Evolutionary conservation across 2,113 vertebrate species (phyloP), one percentile per base, ranked within the genome.

Genomic region (Colaptes auratus): DNA sequence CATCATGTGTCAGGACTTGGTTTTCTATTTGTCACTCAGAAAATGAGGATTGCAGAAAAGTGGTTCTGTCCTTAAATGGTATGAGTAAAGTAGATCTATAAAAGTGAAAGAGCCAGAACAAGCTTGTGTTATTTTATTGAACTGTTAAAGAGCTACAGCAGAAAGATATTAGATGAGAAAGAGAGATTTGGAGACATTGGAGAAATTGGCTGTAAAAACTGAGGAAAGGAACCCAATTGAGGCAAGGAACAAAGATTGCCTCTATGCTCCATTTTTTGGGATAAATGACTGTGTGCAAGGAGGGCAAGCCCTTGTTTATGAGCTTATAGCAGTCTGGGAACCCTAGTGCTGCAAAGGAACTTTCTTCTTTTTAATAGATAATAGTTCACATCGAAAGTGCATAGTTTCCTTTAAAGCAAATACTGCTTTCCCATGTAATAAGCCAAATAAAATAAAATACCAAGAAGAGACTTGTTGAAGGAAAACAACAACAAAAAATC

Each of bases 381-480:
- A 75, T 72, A 65, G 67, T 70, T 91, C 82, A 79, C n/a, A 83
- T 86, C 58, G 74, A 83, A 72, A 53, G 5, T 20, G 44, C 91
- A 56, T 96, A 24, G 78, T 95, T 96, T 93, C 80, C 79, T 89
- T 88, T 66, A 82, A 80, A 91, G 63, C 27, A 91, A 87, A 71
- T 90, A 42, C 70, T 76, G 15, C 66, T 96, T 95, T 93, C 96
- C 91, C 92, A 91, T 89, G 88, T 78, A 69, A 86, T 81, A 88
- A 58, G 90, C 96, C 94, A 97, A 95, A 95, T 65, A 87, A 95
- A 96, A 95, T 93, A 95, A 92, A 95, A 96, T 91, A 79, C 86
- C 92, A 76, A 67, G 79, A 92, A 61, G 61, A 92, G 44, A 71
- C 18, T 90, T 73, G 67, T 6, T 74, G 64, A 85, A 91, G 53